Evolutionary conservation across 2,888 invertebrate species (phyloP).

Genomic region (Laothoe populi): DNA sequence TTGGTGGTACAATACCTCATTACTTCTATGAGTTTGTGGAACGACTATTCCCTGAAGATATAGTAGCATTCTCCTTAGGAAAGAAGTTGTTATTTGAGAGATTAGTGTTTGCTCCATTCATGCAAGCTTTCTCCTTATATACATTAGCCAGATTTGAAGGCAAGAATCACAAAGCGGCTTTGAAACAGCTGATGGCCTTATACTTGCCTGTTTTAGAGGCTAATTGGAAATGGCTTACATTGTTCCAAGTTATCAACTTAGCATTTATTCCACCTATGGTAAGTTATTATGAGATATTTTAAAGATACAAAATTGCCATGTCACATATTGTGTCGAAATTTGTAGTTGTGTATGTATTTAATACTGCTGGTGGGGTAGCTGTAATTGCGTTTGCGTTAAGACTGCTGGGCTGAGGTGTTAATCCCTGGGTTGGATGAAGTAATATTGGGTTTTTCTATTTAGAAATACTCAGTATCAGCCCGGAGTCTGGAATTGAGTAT

Average conservation of each 20-base stretch:
- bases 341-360: no score
- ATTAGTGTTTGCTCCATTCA: slow-evolving; percentile 88
- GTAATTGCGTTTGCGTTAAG: no score
- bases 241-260: slow-evolving; percentile 90
- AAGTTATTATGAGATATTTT: slow-evolving; percentile 56
- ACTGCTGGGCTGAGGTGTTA: no score
- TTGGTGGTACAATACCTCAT: slow-evolving; percentile 92
- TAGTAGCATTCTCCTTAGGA: slow-evolving; percentile 80
- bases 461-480: no score
- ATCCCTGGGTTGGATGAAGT: no score
- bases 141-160: slow-evolving; percentile 91
- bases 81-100: slow-evolving; percentile 89
- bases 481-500: no score
- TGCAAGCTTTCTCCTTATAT: slow-evolving; percentile 90
- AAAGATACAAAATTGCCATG: not conserved
- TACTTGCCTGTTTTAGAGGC: slow-evolving; percentile 88
- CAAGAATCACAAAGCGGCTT: slow-evolving; percentile 87
- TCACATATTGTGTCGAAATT: no score
- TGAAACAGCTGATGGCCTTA: slow-evolving; percentile 86
- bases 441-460: no score
- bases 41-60: slow-evolving; percentile 83
- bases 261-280: slow-evolving; percentile 92
- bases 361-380: no score
- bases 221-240: slow-evolving; percentile 91
- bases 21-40: slow-evolving; percentile 89